phyloP scores from a whole-genome alignment of 2,113 vertebrate species.

The Xenus cinereus region DNA sequence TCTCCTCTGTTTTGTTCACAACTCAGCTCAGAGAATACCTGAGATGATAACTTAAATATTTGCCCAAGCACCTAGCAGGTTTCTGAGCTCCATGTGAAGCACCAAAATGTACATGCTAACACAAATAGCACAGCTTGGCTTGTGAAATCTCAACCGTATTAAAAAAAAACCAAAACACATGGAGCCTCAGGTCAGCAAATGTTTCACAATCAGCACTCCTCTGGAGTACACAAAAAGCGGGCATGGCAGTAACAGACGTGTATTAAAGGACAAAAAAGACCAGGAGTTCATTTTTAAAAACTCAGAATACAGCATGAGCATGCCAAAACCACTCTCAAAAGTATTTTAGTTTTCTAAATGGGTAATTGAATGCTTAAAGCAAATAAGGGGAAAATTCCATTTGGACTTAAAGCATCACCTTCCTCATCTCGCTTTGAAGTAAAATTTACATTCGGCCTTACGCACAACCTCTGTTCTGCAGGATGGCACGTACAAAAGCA shows the following conservation, averaged over 20 bases:
- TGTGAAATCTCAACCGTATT: not conserved
- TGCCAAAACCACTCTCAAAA: not conserved
- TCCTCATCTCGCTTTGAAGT: not conserved
- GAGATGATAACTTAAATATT: not conserved
- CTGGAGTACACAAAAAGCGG: not conserved
- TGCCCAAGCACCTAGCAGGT: not conserved
- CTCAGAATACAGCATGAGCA: not conserved
- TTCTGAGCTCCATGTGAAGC: not conserved
- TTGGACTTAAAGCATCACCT: not conserved
- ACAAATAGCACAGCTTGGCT: not conserved
- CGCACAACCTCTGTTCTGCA: not conserved
- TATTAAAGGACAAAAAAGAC: not conserved
- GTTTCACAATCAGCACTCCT: not conserved
- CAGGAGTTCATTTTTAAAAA: not conserved
- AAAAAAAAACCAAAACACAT: accelerated
- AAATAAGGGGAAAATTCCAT: not conserved
- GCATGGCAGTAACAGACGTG: accelerated
- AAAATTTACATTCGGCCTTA: not conserved
- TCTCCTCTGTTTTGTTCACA: not conserved
- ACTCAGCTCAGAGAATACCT: not conserved
- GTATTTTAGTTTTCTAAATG: not conserved
- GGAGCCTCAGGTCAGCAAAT: not conserved
- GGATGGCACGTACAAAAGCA: not conserved
- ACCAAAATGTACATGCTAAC: not conserved
- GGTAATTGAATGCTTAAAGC: not conserved